A percentile compares a stretch with the other conserved stretches of the same genome.
Conservation (phyloP, 2,888 invertebrate genomes). For the Omphaloscelis lunosa region DNA sequence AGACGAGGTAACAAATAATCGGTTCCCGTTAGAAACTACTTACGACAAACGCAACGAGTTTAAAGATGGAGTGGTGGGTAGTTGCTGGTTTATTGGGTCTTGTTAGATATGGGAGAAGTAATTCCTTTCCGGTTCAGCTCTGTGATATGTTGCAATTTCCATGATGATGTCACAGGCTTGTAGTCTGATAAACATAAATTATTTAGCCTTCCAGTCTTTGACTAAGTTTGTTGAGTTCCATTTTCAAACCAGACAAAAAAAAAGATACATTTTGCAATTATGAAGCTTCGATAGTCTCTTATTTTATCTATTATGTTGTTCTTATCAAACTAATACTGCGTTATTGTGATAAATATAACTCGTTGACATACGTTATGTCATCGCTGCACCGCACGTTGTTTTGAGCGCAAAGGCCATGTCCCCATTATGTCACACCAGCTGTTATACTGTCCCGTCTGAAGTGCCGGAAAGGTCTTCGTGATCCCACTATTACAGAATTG, state of each 20-base stretch:
- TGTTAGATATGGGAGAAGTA: slow-evolving; percentile 46
- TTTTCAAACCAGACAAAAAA: not conserved
- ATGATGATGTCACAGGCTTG: slow-evolving; percentile 48
- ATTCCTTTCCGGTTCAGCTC: slow-evolving; percentile 49
- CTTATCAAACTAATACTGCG: slow-evolving; percentile 25
- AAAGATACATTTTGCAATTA: not conserved
- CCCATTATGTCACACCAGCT: slow-evolving; percentile 44
- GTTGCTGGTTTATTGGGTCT: slow-evolving; percentile 52
- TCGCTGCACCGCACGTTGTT: slow-evolving; percentile 33
- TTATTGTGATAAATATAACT: slow-evolving; percentile 39
- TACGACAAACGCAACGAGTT: slow-evolving; percentile 49
- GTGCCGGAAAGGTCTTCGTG: slow-evolving; percentile 46
- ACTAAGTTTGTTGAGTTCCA: not conserved
- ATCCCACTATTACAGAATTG: slow-evolving; percentile 25
- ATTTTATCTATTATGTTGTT: not conserved
- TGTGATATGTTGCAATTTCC: slow-evolving; percentile 46
- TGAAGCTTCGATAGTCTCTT: not conserved
- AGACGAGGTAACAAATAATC: slow-evolving; percentile 49
- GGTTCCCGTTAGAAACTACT: slow-evolving; percentile 56
- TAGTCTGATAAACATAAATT: slow-evolving; percentile 38
- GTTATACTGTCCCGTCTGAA: slow-evolving; percentile 31
- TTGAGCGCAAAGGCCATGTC: slow-evolving; percentile 48
- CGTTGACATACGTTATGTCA: slow-evolving; percentile 48
- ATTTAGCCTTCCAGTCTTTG: slow-evolving; percentile 21
- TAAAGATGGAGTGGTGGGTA: slow-evolving; percentile 49